Evolutionary conservation across 2,113 vertebrate species (phyloP).

Genomic region (Anoura caudifer): DNA sequence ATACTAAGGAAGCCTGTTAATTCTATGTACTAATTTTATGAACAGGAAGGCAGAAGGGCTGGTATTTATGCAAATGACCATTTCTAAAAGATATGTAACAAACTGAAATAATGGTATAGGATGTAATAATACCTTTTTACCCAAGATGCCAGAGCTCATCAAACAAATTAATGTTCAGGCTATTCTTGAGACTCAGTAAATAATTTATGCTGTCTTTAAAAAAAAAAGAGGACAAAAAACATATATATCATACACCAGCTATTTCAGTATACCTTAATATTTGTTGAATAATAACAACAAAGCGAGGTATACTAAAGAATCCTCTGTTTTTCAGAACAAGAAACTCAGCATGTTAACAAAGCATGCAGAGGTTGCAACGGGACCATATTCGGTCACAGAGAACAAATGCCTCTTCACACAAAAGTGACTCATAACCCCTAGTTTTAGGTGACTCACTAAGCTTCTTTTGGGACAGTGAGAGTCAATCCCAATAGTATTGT

Average conservation of each 20-base stretch:
- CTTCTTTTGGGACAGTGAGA: not conserved
- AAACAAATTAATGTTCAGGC: not conserved
- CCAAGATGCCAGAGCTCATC: not conserved
- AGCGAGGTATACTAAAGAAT: not conserved
- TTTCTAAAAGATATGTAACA: constrained; percentile 25
- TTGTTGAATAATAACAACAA: not conserved
- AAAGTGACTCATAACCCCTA: not conserved
- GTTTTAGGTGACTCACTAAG: not conserved
- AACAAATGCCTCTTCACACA: not conserved
- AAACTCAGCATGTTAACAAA: not conserved
- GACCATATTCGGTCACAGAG: not conserved
- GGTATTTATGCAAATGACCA: constrained; percentile 12
- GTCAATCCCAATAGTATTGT: not conserved
- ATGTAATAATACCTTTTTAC: not conserved
- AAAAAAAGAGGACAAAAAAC: not conserved
- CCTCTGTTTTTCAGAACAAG: not conserved
- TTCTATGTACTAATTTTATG: not conserved
- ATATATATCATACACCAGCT: not conserved
- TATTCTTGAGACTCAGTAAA: not conserved
- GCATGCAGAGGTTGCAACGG: not conserved
- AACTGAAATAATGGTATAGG: not conserved
- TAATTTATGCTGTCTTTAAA: not conserved
- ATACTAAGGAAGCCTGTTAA: not conserved
- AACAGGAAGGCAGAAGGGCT: not conserved
- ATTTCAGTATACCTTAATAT: not conserved